These are phyloP conservation scores for Paraescarpia echinospica DNA, from an alignment of 1,140 invertebrate genomes.

Conservation along the genomic window DNA sequence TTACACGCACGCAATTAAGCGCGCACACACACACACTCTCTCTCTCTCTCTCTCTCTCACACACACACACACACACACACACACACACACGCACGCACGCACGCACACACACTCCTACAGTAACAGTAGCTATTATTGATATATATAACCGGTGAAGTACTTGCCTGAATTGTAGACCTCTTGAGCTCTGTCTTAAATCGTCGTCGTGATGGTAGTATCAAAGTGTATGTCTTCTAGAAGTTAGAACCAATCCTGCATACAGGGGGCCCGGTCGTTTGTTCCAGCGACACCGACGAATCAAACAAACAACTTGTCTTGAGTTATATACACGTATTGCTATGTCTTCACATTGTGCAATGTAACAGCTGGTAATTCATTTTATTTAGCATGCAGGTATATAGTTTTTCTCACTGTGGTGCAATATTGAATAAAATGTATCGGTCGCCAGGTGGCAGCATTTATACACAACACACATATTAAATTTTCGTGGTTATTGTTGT, in stretches of 20 bases:
- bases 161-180: neutral
- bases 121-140: no score
- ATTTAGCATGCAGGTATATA: neutral
- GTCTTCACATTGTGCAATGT: neutral
- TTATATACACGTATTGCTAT: neutral
- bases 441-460: neutral
- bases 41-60: neutral
- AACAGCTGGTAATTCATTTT: neutral
- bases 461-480: neutral
- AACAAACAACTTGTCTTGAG: neutral
- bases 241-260: neutral
- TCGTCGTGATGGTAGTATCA: neutral
- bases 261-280: no score
- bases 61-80: slow-evolving; percentile 18
- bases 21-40: no score
- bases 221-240: neutral
- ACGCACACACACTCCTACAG: no score
- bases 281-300: neutral
- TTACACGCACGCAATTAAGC: no score
- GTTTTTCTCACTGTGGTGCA: neutral
- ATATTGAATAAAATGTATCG: neutral
- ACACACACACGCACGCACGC: slow-evolving; percentile 4
- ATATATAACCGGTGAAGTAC: no score
- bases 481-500: neutral
- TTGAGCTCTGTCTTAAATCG: neutral